Percentiles rank a stretch among this genome's conserved stretches.
Conservation (phyloP, 2,888 invertebrate genomes). For the Mythimna vitellina region DNA sequence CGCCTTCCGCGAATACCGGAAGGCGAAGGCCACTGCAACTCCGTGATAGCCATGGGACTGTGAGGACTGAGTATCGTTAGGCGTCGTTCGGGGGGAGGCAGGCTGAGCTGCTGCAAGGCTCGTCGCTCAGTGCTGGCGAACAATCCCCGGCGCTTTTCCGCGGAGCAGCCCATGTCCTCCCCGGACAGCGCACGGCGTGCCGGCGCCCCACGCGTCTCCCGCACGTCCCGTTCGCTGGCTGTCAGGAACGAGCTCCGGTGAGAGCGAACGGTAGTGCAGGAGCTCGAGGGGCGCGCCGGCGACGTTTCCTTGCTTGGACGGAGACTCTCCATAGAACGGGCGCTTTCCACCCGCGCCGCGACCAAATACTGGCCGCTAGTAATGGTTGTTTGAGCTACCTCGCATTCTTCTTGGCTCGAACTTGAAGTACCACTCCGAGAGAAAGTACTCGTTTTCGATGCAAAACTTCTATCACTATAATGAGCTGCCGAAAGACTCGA, state of each 20-base stretch:
- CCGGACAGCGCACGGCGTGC: constrained; percentile 92
- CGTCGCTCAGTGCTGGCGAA: constrained; percentile 93
- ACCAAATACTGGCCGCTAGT: constrained; percentile 90
- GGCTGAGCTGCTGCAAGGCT: constrained; percentile 92
- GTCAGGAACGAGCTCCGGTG: constrained; percentile 92
- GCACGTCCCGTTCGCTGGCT: constrained; percentile 92
- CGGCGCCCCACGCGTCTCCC: constrained; percentile 92
- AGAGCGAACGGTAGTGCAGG: constrained; percentile 85
- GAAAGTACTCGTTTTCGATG: constrained; percentile 89
- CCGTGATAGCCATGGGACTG: constrained; percentile 93
- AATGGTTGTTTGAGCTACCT: constrained; percentile 87
- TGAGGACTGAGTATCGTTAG: constrained; percentile 95
- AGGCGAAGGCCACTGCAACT: constrained; percentile 92
- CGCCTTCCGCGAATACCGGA: constrained; percentile 91
- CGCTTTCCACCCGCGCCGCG: constrained; percentile 90
- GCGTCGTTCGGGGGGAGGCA: constrained; percentile 92
- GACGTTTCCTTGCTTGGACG: constrained; percentile 90
- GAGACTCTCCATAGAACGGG: constrained; percentile 93
- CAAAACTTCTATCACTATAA: constrained; percentile 87
- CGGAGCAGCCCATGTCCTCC: constrained; percentile 91
- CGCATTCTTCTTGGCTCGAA: constrained; percentile 93
- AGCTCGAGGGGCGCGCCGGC: constrained; percentile 89
- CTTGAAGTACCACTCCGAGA: constrained; percentile 92
- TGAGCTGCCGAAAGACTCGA: constrained; percentile 87
- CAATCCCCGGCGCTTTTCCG: constrained; percentile 92